phyloP scores from a whole-genome alignment of 2,113 vertebrate species.

The Cynocephalus volans region DNA sequence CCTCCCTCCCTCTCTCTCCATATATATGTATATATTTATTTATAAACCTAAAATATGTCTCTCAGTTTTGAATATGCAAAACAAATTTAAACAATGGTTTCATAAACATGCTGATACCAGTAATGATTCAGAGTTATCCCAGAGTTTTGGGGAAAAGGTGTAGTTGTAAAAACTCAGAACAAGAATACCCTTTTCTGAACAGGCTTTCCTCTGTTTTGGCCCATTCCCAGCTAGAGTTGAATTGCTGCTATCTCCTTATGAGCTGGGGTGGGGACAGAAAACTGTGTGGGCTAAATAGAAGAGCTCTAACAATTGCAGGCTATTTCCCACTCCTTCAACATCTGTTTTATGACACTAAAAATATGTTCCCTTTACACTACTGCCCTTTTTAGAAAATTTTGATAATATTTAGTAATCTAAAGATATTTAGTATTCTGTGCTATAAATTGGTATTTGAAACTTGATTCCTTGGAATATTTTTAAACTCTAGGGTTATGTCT shows the following conservation, averaged over 20 bases:
- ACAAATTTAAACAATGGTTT: not conserved
- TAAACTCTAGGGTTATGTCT: slow-evolving; percentile 32
- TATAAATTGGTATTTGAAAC: not conserved
- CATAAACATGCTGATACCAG: not conserved
- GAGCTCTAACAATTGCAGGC: not conserved
- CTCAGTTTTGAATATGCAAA: slow-evolving; percentile 40
- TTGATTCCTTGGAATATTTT: slow-evolving; percentile 53
- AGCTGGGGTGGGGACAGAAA: not conserved
- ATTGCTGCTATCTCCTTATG: not conserved
- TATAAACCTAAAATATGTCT: not conserved
- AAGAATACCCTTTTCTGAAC: not conserved
- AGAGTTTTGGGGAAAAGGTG: not conserved
- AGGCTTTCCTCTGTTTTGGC: not conserved
- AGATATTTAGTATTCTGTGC: not conserved
- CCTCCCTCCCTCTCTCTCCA: not conserved
- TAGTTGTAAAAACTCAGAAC: not conserved
- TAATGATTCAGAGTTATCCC: not conserved
- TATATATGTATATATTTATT: not conserved
- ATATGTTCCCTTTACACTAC: not conserved
- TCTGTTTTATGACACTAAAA: slow-evolving; percentile 19
- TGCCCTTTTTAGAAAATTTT: not conserved
- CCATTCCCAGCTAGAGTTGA: not conserved
- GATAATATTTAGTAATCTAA: slow-evolving; percentile 18
- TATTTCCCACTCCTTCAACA: not conserved
- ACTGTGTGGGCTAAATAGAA: no score